phyloP scores from a whole-genome alignment of 2,113 vertebrate species.

The Regulus satrapa region DNA sequence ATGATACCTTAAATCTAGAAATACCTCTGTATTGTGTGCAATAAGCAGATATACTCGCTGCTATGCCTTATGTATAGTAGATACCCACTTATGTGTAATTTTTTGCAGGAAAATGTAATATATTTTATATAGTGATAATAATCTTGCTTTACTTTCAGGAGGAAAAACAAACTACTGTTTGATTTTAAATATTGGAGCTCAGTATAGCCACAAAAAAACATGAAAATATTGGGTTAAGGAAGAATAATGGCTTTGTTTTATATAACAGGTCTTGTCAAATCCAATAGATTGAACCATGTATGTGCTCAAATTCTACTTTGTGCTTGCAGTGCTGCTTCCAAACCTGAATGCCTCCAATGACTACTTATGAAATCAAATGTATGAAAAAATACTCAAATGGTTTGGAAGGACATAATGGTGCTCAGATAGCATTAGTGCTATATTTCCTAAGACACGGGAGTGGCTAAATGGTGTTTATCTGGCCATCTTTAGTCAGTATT shows the following conservation, averaged over 20 bases:
- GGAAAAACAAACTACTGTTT: background rate
- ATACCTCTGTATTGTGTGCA: background rate
- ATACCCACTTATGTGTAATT: background rate
- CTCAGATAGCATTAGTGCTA: background rate
- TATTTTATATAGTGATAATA: background rate
- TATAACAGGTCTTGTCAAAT: background rate
- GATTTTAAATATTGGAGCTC: background rate
- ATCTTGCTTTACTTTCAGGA: background rate
- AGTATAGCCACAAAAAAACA: background rate
- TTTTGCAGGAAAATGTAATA: background rate
- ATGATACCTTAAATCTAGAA: background rate
- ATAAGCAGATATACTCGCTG: background rate
- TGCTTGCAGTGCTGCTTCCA: background rate
- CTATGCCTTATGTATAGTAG: background rate
- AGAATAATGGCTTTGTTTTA: background rate
- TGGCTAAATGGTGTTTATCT: background rate
- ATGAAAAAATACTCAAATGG: background rate
- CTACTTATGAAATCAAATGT: background rate
- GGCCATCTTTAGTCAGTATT: background rate
- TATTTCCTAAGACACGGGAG: background rate
- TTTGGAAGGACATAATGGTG: background rate
- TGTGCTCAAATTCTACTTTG: background rate
- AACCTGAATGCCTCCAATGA: background rate
- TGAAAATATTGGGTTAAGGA: background rate
- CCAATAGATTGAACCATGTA: background rate